Percentiles rank a stretch among this genome's conserved stretches.
Conservation (phyloP, 2,797 vertebrate genomes). For the Hippoglossus hippoglossus region DNA sequence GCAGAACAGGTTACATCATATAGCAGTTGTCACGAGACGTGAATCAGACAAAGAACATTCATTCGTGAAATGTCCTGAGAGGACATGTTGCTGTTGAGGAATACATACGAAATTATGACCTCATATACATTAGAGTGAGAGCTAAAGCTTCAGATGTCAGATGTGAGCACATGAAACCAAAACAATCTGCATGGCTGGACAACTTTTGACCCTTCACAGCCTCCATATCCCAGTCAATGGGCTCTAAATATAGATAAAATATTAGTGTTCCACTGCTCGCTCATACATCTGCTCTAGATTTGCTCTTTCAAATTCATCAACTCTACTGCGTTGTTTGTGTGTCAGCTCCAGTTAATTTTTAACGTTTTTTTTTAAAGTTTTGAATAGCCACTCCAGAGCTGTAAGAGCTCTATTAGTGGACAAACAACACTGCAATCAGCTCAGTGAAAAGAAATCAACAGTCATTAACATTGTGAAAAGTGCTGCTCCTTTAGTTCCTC, state of each 20-base stretch:
- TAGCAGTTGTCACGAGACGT: too few species aligned
- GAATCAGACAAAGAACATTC: too few species aligned
- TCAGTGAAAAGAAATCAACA: slow-evolving; percentile 38
- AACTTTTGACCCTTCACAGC: background rate
- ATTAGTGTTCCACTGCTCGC: background rate
- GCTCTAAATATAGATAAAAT: background rate
- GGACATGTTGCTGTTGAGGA: too few species aligned
- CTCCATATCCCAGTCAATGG: background rate
- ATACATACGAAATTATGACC: too few species aligned
- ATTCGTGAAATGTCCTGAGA: too few species aligned
- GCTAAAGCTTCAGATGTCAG: background rate
- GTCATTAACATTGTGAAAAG: slow-evolving; percentile 22
- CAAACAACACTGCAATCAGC: slow-evolving; percentile 46
- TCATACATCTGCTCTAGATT: background rate
- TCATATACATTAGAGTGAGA: background rate
- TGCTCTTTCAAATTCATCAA: background rate
- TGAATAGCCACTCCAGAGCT: slow-evolving; percentile 29
- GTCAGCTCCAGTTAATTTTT: slow-evolving; percentile 28
- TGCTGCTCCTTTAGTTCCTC: slow-evolving; percentile 7
- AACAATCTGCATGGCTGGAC: background rate
- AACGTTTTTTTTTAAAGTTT: slow-evolving; percentile 5
- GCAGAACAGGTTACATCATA: too few species aligned
- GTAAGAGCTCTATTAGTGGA: slow-evolving; percentile 41
- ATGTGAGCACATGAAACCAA: background rate
- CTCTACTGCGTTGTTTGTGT: slow-evolving; percentile 5